These are phyloP conservation scores for Rhodophaea formosa DNA, from an alignment of 2,888 invertebrate species.

Conservation along the genomic window DNA sequence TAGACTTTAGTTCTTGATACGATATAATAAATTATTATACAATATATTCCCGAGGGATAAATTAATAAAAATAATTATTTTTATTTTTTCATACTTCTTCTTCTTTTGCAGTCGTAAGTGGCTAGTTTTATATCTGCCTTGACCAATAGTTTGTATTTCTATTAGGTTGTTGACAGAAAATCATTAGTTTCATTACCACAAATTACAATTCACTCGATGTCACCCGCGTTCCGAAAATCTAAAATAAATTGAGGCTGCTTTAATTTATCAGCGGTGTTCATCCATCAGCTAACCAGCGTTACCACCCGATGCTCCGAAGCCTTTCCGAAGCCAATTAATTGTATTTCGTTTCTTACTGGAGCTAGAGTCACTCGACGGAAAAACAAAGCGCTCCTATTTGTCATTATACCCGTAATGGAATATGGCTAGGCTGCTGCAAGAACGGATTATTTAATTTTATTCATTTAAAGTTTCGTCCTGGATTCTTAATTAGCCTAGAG, in stretches of 20 bases:
- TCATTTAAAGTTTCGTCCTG: too few relatives aligned
- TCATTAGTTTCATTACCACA: neutral
- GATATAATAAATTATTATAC: too few relatives aligned
- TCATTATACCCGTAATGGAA: neutral
- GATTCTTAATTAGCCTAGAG: too few relatives aligned
- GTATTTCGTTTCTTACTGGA: slow-evolving; percentile 29
- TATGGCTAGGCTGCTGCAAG: neutral
- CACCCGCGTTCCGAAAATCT: neutral
- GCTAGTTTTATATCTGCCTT: too few relatives aligned
- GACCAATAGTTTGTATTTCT: too few relatives aligned
- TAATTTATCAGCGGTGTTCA: slow-evolving; percentile 40
- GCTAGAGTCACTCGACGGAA: slow-evolving; percentile 10
- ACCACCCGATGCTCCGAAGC: slow-evolving; percentile 18
- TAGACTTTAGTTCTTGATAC: too few relatives aligned
- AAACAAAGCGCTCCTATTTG: neutral
- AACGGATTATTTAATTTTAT: neutral
- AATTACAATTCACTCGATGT: slow-evolving; percentile 8
- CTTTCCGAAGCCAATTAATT: slow-evolving; percentile 42
- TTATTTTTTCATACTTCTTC: too few relatives aligned
- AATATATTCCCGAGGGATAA: too few relatives aligned
- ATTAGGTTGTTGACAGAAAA: neutral
- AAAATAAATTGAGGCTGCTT: slow-evolving; percentile 16
- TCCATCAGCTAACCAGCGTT: slow-evolving; percentile 42
- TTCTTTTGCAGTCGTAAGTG: too few relatives aligned
- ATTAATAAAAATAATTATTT: too few relatives aligned